phyloP scores from a whole-genome alignment of 1,140 invertebrate species.

The Drosophila pruinosa region DNA sequence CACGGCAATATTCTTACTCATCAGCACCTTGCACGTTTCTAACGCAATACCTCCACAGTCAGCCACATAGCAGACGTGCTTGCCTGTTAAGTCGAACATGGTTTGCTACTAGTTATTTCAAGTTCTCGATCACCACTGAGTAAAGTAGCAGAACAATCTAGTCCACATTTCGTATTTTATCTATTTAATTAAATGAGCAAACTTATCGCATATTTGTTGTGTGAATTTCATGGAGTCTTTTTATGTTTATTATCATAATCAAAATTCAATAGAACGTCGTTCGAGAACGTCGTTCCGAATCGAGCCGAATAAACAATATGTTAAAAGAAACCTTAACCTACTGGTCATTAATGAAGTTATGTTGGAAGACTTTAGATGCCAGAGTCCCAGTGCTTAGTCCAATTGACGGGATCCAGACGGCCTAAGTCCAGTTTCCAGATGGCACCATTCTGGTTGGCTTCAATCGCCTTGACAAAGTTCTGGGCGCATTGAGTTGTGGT shows the following conservation, averaged over 20 bases:
- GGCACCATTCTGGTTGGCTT: conserved; percentile 69
- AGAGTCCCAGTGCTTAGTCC: conserved; percentile 70
- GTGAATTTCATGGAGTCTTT: not conserved
- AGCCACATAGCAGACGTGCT: conserved; percentile 77
- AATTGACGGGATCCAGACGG: conserved; percentile 53
- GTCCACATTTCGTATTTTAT: conserved; percentile 26
- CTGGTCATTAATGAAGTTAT: not conserved
- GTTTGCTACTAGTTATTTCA: not conserved
- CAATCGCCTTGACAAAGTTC: conserved; percentile 77
- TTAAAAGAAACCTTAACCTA: not conserved
- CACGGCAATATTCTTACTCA: conserved; percentile 76
- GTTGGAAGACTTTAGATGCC: conserved; percentile 44
- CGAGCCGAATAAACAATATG: not conserved
- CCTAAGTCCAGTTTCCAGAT: conserved; percentile 71
- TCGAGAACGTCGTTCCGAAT: not conserved
- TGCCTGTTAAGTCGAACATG: conserved; percentile 71
- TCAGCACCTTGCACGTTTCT: conserved; percentile 74
- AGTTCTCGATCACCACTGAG: conserved; percentile 35
- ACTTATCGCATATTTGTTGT: conserved; percentile 39
- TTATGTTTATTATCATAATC: conserved; percentile 25
- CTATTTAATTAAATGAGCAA: conserved; percentile 56
- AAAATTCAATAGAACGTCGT: conserved; percentile 3
- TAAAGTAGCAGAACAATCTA: not conserved
- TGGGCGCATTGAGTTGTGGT: conserved; percentile 46
- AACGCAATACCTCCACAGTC: conserved; percentile 75